phyloP scores from a whole-genome alignment of 2,797 vertebrate genomes.

The Eulemur albifrons region DNA sequence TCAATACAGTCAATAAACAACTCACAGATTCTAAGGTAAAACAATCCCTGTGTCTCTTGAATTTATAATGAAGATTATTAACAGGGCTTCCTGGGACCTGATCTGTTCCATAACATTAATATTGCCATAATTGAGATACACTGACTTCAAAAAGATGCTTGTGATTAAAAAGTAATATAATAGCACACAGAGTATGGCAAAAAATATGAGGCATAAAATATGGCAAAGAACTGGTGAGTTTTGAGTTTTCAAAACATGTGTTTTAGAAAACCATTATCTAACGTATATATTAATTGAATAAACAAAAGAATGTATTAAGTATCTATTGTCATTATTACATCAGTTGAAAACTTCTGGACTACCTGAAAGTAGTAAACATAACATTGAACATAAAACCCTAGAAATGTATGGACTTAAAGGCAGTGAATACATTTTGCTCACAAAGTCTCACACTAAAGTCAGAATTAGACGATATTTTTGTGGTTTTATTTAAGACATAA shows the following conservation, averaged over 20 bases:
- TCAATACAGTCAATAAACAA: not conserved
- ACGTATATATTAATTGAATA: not conserved
- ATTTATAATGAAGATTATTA: constrained; percentile 1
- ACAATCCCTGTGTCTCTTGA: not conserved
- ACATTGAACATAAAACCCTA: not conserved
- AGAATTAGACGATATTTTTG: not conserved
- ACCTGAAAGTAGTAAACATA: not conserved
- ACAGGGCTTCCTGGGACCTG: not conserved
- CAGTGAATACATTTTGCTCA: not conserved
- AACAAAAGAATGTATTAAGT: not conserved
- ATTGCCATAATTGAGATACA: not conserved
- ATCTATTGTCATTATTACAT: not conserved
- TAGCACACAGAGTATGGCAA: not conserved
- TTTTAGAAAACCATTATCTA: constrained; percentile 16
- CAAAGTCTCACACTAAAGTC: not conserved
- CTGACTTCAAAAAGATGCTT: not conserved
- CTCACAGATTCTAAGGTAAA: not conserved
- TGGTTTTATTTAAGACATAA: not conserved
- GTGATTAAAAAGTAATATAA: not conserved
- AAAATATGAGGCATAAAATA: not conserved
- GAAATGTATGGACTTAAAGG: not conserved
- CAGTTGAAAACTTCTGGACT: not conserved
- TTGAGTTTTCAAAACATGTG: not conserved
- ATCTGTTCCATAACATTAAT: not conserved
- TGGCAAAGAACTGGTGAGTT: not conserved